Conservation (phyloP, 2,888 invertebrate species). For the Sarcophaga rosellei region DNA sequence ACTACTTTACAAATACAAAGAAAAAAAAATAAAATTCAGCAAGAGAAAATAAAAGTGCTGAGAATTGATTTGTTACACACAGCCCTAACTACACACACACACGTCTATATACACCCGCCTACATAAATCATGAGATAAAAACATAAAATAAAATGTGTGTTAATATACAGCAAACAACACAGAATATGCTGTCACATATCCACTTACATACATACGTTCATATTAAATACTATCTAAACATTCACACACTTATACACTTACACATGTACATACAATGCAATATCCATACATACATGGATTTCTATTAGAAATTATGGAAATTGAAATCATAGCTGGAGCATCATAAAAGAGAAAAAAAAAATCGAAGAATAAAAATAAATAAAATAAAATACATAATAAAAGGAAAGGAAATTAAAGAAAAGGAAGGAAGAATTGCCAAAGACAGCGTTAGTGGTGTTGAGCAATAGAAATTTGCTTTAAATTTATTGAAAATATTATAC, state of each 20-base stretch:
- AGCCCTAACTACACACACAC: conserved; percentile 32
- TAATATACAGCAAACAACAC: conserved; percentile 12
- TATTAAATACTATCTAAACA: too few relatives aligned
- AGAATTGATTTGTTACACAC: conserved; percentile 61
- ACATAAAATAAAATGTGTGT: conserved; percentile 49
- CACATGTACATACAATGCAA: background rate
- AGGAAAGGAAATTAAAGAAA: conserved; percentile 1
- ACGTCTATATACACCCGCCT: background rate
- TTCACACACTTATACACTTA: too few relatives aligned
- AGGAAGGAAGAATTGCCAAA: background rate
- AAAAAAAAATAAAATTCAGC: conserved; percentile 32
- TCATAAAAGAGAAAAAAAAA: background rate
- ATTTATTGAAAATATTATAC: too few relatives aligned
- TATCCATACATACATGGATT: conserved; percentile 26
- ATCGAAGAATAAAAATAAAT: background rate
- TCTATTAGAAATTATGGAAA: conserved; percentile 20
- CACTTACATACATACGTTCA: background rate
- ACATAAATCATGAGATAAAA: conserved; percentile 51
- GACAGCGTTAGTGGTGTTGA: background rate
- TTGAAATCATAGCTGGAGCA: conserved; percentile 6
- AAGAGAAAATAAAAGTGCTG: conserved; percentile 55
- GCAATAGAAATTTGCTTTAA: background rate
- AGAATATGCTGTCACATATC: conserved; percentile 6
- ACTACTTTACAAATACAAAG: background rate
- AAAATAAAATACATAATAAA: background rate